Evolutionary conservation across 2,797 vertebrate species (phyloP).

Genomic region (Cottoperca gobio): DNA sequence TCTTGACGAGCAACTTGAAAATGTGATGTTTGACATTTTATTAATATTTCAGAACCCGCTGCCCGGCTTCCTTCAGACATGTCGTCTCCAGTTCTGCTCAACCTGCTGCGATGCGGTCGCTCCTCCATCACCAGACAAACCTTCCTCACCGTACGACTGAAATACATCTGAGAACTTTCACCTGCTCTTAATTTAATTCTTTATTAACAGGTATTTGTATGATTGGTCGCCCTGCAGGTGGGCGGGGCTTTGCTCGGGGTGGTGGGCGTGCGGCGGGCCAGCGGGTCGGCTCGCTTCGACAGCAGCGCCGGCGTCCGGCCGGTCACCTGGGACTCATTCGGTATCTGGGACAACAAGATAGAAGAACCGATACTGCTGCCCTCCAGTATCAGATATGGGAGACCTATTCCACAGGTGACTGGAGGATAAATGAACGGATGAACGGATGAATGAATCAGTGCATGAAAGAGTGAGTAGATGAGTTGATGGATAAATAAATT

Average conservation of each 20-base stretch:
- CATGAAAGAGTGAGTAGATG: no score
- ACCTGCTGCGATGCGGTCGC: conserved; percentile 48
- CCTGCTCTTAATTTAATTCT: no score
- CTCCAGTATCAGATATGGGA: conserved; percentile 90
- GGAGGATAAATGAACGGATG: neutral
- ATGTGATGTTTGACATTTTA: no score
- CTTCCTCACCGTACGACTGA: neutral
- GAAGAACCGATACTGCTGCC: conserved; percentile 92
- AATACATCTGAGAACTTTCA: no score
- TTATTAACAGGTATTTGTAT: neutral
- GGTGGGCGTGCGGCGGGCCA: conserved; percentile 29
- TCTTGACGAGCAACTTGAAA: no score
- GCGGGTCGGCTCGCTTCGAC: conserved; percentile 18
- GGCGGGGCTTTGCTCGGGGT: neutral
- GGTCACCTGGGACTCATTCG: conserved; percentile 88
- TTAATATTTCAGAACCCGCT: neutral
- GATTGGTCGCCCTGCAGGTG: conserved; percentile 28
- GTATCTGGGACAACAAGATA: conserved; percentile 93
- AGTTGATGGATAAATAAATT: neutral
- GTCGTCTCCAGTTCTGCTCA: conserved; percentile 51
- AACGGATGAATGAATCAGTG: no score
- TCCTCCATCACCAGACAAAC: neutral
- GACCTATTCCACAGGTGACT: conserved; percentile 78
- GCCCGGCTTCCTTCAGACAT: conserved; percentile 32
- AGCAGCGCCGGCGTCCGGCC: conserved; percentile 4